Evolutionary conservation across 2,797 vertebrate genomes (phyloP), one percentile per base, ranked within the genome.

Genomic region (Enteromius anoplus): DNA sequence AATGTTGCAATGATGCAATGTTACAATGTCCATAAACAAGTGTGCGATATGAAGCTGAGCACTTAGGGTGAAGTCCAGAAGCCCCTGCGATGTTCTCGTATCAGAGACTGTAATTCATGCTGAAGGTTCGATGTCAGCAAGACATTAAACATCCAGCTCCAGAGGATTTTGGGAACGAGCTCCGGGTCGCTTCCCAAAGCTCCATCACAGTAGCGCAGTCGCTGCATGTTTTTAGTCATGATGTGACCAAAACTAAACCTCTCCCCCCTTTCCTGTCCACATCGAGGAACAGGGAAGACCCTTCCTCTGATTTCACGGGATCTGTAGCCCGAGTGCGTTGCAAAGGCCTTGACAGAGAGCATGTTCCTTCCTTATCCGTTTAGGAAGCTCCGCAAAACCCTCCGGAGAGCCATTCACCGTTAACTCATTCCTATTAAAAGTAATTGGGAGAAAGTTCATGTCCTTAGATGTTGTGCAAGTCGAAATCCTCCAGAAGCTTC

Each of bases 361-460:
- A 87, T 80, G 84, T 93, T 95, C 95, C 90, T 96, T 96, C 91
- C 93, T 96, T 95, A 96, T 96, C 95, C 95, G 92, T 81, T 88
- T 89, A 97, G 97, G 97, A 98, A 98, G 94, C 95, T 87, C 92
- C 93, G 87, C 86, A 45, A 26, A 92, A 91, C 92, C 93, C 97
- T 95, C 96, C 90, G 88, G 95, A 94, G 97, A 96, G 94, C 93
- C 95, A 96, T 97, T 94, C 96, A 90, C 93, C 78, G 92, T 94
- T 96, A 95, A 95, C 93, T 95, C 82, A 91, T 94, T 95, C 95
- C 96, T 97, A 97, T 98, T 97, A 96, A 96, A 97, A 96, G 95
- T 93, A 97, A 96, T 94, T 92, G 91, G 92, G 94, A 91, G 93
- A 97, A 95, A 96, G 97, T 96, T 98, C 95, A 95, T 90, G 96